Conservation (phyloP, 2,888 invertebrate genomes). For the Cheilosia scutellata region DNA sequence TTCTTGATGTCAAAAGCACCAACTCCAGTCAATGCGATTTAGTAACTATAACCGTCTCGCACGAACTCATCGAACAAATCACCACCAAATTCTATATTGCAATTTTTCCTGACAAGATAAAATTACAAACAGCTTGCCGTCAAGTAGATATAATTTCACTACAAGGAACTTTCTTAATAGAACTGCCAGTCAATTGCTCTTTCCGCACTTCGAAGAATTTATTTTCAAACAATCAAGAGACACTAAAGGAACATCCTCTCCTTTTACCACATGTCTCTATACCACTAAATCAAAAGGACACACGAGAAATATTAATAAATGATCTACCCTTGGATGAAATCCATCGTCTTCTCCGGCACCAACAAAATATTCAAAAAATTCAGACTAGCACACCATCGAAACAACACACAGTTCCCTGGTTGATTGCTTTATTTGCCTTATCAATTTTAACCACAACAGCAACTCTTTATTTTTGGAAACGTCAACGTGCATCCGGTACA, state of each 20-base stretch:
- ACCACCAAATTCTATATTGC: slow-evolving; percentile 10
- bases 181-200: slow-evolving; percentile 23
- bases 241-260: slow-evolving; percentile 18
- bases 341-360: slow-evolving; percentile 6
- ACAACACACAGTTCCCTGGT: slow-evolving; percentile 5
- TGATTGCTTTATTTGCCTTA: not conserved
- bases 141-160: slow-evolving; percentile 19
- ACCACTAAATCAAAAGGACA: slow-evolving; percentile 7
- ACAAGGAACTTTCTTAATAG: slow-evolving; percentile 18
- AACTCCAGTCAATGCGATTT: slow-evolving; percentile 19
- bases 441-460: not conserved
- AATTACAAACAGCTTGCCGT: slow-evolving; percentile 23
- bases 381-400: slow-evolving; percentile 21
- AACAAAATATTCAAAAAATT: slow-evolving; percentile 15
- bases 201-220: slow-evolving; percentile 19
- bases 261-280: slow-evolving; percentile 19
- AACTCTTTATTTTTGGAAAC: not conserved
- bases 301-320: slow-evolving; percentile 23
- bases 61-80: slow-evolving; percentile 26
- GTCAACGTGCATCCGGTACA: not conserved
- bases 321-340: slow-evolving; percentile 27
- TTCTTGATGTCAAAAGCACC: slow-evolving; percentile 13
- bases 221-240: slow-evolving; percentile 23
- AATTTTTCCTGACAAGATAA: slow-evolving; percentile 18
- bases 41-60: not conserved